A percentile compares a stretch with the other conserved stretches of the same genome.
Evolutionary conservation across 2,797 vertebrate species (phyloP).

Genomic region (Sebastes oblongus): DNA sequence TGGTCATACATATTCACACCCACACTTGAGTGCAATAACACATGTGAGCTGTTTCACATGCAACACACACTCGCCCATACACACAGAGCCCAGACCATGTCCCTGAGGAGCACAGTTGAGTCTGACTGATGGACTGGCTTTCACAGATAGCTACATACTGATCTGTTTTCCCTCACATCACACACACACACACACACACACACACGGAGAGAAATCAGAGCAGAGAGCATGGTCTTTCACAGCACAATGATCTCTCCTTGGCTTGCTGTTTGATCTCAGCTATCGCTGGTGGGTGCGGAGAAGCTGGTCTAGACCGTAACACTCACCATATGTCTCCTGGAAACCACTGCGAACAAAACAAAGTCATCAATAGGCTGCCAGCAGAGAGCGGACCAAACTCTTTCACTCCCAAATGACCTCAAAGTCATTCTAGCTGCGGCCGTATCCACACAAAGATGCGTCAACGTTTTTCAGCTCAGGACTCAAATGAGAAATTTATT

Average conservation of each 20-base stretch:
- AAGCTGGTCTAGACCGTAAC: constrained; percentile 51
- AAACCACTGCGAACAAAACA: constrained; percentile 61
- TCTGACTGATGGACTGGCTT: constrained; percentile 52
- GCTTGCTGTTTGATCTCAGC: constrained; percentile 50
- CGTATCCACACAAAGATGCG: constrained; percentile 17
- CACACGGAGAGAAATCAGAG: background rate
- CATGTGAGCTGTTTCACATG: constrained; percentile 44
- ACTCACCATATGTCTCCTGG: constrained; percentile 58
- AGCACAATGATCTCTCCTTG: constrained; percentile 41
- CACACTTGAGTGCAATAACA: constrained; percentile 62
- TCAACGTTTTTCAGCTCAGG: constrained; percentile 25
- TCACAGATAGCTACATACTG: constrained; percentile 50
- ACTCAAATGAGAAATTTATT: constrained; percentile 53
- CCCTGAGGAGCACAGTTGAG: constrained; percentile 22
- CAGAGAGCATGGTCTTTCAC: constrained; percentile 17
- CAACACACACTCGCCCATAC: background rate
- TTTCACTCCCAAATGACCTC: constrained; percentile 43
- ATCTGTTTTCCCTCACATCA: constrained; percentile 35
- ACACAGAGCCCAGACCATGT: background rate
- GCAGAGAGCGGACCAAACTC: constrained; percentile 20
- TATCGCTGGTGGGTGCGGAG: constrained; percentile 33
- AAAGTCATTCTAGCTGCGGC: constrained; percentile 16
- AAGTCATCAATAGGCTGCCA: constrained; percentile 57
- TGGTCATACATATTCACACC: constrained; percentile 60
- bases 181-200: background rate